phyloP scores from a whole-genome alignment of 2,113 vertebrate species.

The Aspidoscelis tigris region DNA sequence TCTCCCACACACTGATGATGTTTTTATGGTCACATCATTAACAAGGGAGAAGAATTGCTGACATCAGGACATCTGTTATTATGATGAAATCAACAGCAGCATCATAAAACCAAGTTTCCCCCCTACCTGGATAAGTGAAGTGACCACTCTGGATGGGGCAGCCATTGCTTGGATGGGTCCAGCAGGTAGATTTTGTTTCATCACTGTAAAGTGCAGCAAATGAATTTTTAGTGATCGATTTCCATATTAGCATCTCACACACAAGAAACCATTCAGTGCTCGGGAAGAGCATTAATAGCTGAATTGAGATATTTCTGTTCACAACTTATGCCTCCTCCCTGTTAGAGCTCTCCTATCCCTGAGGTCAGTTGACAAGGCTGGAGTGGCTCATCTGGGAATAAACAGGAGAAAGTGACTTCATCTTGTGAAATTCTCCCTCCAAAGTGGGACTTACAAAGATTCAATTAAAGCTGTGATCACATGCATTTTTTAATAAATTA shows the following conservation, averaged over 20 bases:
- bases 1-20: neutral
- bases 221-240: neutral
- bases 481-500: no score
- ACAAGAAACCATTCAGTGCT: neutral
- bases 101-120: fast-evolving
- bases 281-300: neutral
- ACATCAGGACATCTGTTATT: neutral
- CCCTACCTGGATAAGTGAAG: constrained; percentile 71
- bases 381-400: no score
- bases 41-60: neutral
- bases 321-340: no score
- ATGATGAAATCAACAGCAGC: neutral
- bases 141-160: constrained; percentile 76
- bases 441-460: no score
- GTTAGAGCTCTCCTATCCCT: no score
- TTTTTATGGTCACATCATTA: neutral
- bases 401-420: no score
- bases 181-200: constrained; percentile 77
- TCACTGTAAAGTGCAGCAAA: constrained; percentile 61
- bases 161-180: constrained; percentile 71
- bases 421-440: no score
- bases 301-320: no score
- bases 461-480: no score
- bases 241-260: neutral
- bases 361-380: no score